Percentiles rank a stretch among this genome's conserved stretches.
Conservation (phyloP, 2,797 vertebrate species). For the Melanotaenia pygmaea region DNA sequence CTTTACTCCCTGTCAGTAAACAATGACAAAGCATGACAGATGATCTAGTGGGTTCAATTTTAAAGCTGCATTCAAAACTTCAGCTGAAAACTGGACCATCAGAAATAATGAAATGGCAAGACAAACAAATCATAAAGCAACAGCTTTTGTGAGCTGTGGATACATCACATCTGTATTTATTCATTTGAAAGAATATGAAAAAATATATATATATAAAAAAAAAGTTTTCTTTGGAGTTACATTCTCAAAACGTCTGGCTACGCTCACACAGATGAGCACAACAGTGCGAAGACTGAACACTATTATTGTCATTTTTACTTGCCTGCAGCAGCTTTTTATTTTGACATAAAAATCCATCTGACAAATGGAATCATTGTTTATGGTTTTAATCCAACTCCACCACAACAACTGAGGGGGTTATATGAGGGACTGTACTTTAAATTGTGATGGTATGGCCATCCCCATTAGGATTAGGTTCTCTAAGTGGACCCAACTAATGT, state of each 20-base stretch:
- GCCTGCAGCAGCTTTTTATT: not conserved
- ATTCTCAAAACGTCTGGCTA: not conserved
- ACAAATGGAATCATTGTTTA: not conserved
- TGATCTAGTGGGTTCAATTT: not conserved
- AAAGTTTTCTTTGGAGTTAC: not conserved
- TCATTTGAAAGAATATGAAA: not conserved
- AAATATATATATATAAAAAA: no score
- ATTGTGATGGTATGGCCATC: not conserved
- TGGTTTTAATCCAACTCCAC: not conserved
- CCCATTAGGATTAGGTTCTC: not conserved
- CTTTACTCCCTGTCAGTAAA: constrained; percentile 3
- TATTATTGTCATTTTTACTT: not conserved
- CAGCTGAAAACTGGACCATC: not conserved
- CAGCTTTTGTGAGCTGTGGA: not conserved
- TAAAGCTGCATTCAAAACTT: not conserved
- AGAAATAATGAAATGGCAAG: not conserved
- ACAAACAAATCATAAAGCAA: not conserved
- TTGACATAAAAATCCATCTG: not conserved
- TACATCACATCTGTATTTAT: not conserved
- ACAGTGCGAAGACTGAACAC: not conserved
- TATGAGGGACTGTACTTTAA: not conserved
- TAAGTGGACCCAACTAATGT: not conserved
- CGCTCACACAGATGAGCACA: not conserved
- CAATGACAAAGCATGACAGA: not conserved
- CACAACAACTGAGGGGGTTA: not conserved